Base-by-base conservation (phyloP, 1,140 invertebrate genomes). In the Zaprionus africanus region DNA sequence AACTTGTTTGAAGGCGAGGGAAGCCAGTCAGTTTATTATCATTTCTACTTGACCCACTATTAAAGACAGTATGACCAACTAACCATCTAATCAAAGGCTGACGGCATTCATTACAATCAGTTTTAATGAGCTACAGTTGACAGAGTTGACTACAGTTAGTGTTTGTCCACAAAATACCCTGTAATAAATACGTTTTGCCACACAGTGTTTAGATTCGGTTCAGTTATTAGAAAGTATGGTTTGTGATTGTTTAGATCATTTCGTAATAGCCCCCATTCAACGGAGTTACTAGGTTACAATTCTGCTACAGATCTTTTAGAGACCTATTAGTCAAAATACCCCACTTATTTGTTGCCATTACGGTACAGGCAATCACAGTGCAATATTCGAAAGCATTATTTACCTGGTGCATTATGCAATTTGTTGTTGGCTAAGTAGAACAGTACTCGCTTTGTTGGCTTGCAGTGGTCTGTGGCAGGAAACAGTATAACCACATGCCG, bases 361-460 rank as follows among this genome's bases (percentile, higher is more conserved):
- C 69, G 51, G 62, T 17, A 54, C 53, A 66, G 59, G 22, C 36
- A 61, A 54, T 66, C 41, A 46, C 41, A 46, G 41, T 66, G 64
- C 19, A 31, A 56, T 38, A 62, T 34, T 54, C 54, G 67, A 22
- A 41, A 51, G 3, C 5, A 26, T 51, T 58, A 41, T 57, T 36
- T 31, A 15, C 57, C 26, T 64, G 34, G n/a, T 67, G 59, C 59
- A 75, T 75, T 75, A 69, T 60, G 66, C 59, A 68, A 75, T 75
- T 75, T 69, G 31, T 34, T 62, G 51, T 57, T 57, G 59, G 66
- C 62, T n/a, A 60, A 75, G 58, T 69, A 75, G 72, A 75, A 69
- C 58, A 69, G 17, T 72, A 43, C 17, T 31, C 46, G 69, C 54
- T 46, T 59, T 66, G 69, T 65, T 72, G 63, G 15, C 53, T 17